Conservation (phyloP, 2,113 vertebrate species). For the Tupaia tana region DNA sequence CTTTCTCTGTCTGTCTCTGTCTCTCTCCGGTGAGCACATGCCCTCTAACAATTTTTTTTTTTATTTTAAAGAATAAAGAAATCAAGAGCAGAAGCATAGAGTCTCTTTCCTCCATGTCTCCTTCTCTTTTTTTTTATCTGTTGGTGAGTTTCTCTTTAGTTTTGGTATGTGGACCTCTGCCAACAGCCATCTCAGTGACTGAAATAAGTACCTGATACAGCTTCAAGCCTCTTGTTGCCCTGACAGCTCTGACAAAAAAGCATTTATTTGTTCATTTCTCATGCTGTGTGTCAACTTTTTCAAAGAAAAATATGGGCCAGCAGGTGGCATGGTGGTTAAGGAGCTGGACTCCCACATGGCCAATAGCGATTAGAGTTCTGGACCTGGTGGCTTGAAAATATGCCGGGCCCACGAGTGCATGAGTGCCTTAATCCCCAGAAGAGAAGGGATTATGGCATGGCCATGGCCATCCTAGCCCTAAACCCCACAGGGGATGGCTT, state of each 20-base stretch:
- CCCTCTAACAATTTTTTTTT: no score
- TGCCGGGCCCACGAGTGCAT: no score
- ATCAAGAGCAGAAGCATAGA: slow-evolving; percentile 20
- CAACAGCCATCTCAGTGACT: slow-evolving; percentile 64
- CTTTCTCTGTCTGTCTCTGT: no score
- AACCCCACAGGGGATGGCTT: no score
- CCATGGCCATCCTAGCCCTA: no score
- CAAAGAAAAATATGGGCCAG: neutral
- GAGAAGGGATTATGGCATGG: no score
- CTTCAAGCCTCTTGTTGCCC: slow-evolving; percentile 61
- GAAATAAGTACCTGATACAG: slow-evolving; percentile 77
- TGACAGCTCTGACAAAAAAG: slow-evolving; percentile 14
- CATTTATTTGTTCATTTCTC: slow-evolving; percentile 40
- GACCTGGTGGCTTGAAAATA: no score
- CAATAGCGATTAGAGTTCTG: no score
- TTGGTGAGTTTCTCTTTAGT: slow-evolving; percentile 59
- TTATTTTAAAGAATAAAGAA: neutral
- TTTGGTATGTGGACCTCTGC: slow-evolving; percentile 72
- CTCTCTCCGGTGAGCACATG: no score
- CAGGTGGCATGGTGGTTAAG: no score
- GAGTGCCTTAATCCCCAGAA: no score
- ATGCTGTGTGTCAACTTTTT: neutral
- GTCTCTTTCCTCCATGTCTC: slow-evolving; percentile 13
- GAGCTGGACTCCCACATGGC: no score
- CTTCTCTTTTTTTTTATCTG: slow-evolving; percentile 35